A percentile compares a stretch with the other conserved stretches of the same genome.
phyloP scores from a whole-genome alignment of 1,140 invertebrate genomes.

The Bombyx mandarina region DNA sequence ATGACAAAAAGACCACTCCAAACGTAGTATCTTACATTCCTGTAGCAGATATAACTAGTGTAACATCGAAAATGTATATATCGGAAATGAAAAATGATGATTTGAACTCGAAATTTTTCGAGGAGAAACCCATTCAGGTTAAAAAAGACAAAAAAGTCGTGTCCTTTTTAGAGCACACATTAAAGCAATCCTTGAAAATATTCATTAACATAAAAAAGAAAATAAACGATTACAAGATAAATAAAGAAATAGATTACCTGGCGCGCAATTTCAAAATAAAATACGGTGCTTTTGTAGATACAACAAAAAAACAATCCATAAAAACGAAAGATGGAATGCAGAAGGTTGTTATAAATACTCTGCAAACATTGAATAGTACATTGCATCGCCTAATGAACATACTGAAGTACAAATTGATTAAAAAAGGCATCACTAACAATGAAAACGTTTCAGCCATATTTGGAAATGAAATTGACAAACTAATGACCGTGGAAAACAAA shows the following conservation, averaged over 20 bases:
- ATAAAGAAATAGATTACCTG: constrained; percentile 13
- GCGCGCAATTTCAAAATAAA: constrained; percentile 21
- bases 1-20: not conserved
- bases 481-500: constrained; percentile 18
- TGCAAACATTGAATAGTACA: constrained; percentile 24
- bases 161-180: constrained; percentile 21
- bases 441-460: constrained; percentile 10
- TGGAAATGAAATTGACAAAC: constrained; percentile 20
- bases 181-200: constrained; percentile 22
- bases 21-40: not conserved
- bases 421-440: constrained; percentile 13
- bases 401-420: no score
- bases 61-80: not conserved
- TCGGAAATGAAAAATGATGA: not conserved
- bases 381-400: constrained; percentile 19
- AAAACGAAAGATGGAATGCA: constrained; percentile 25
- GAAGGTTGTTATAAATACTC: constrained; percentile 31
- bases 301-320: constrained; percentile 23
- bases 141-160: constrained; percentile 21
- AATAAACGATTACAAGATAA: constrained; percentile 11
- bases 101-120: constrained; percentile 1
- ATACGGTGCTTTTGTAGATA: constrained; percentile 20
- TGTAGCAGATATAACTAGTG: not conserved
- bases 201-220: constrained; percentile 22
- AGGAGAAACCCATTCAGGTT: constrained; percentile 8